Percentiles rank a stretch among this genome's conserved stretches.
phyloP scores from a whole-genome alignment of 2,113 vertebrate genomes.

The Raja brachyura region DNA sequence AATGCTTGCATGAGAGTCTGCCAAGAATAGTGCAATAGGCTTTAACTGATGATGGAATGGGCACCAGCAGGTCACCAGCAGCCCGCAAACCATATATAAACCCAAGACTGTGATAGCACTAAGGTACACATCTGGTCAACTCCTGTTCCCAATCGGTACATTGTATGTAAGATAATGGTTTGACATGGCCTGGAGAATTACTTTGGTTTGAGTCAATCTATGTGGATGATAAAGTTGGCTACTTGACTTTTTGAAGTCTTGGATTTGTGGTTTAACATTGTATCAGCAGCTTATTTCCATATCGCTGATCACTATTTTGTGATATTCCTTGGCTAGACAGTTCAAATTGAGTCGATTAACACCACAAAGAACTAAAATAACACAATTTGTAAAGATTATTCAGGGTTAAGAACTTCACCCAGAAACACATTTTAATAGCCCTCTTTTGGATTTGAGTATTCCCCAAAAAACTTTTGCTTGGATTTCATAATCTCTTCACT shows the following conservation, averaged over 20 bases:
- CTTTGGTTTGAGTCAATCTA: too few relatives aligned
- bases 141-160: too few relatives aligned
- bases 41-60: too few relatives aligned
- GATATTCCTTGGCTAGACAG: background rate
- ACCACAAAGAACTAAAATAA: background rate
- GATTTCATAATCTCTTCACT: background rate
- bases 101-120: too few relatives aligned
- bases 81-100: too few relatives aligned
- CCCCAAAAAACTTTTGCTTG: background rate
- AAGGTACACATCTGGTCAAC: too few relatives aligned
- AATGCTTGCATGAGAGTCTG: too few relatives aligned
- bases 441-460: background rate
- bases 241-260: background rate
- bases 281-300: background rate
- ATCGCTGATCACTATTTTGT: background rate
- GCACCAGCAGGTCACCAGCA: too few relatives aligned
- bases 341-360: background rate
- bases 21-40: too few relatives aligned
- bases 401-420: background rate
- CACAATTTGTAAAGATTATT: background rate
- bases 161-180: too few relatives aligned
- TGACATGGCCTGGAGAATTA: too few relatives aligned
- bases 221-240: too few relatives aligned
- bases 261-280: background rate
- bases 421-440: background rate